These are phyloP conservation scores for Yponomeuta plumbellus DNA, from an alignment of 2,888 invertebrate genomes.

Conservation along the genomic window DNA sequence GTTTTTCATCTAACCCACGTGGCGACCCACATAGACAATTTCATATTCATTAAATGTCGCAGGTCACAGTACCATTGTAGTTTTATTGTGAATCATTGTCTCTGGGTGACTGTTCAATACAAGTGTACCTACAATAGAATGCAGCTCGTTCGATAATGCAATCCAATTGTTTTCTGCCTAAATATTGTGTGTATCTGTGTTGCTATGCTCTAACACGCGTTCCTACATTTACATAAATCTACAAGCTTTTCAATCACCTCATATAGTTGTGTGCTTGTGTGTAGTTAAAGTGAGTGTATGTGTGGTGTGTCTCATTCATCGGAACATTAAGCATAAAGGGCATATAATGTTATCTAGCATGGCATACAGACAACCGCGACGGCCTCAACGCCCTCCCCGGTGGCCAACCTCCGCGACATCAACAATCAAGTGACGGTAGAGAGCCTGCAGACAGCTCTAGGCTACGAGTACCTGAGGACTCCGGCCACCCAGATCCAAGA, in stretches of 20 bases:
- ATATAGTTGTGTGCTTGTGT: neutral
- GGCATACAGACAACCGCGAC: slow-evolving; percentile 92
- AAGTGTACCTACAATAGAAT: slow-evolving; percentile 7
- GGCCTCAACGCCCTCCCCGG: slow-evolving; percentile 85
- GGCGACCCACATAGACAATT: neutral
- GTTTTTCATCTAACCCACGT: slow-evolving; percentile 12
- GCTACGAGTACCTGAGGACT: slow-evolving; percentile 89
- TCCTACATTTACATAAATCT: neutral
- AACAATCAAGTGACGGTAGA: slow-evolving; percentile 83
- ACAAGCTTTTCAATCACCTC: neutral
- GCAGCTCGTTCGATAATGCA: slow-evolving; percentile 7
- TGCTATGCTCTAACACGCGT: slow-evolving; percentile 21
- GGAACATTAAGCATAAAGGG: slow-evolving; percentile 36
- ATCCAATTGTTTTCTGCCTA: neutral
- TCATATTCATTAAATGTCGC: slow-evolving; percentile 11
- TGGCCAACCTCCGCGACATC: slow-evolving; percentile 88
- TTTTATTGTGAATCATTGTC: slow-evolving; percentile 12
- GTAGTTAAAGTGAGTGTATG: neutral
- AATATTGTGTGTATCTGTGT: neutral
- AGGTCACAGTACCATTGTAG: slow-evolving; percentile 13
- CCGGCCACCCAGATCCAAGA: slow-evolving; percentile 80
- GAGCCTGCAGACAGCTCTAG: slow-evolving; percentile 85
- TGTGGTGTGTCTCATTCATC: slow-evolving; percentile 32
- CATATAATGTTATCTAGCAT: slow-evolving; percentile 78
- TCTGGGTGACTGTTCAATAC: slow-evolving; percentile 16